These are phyloP conservation scores for Boulengeromyrus knoepffleri DNA, from an alignment of 2,113 vertebrate genomes.

Conservation along the genomic window DNA sequence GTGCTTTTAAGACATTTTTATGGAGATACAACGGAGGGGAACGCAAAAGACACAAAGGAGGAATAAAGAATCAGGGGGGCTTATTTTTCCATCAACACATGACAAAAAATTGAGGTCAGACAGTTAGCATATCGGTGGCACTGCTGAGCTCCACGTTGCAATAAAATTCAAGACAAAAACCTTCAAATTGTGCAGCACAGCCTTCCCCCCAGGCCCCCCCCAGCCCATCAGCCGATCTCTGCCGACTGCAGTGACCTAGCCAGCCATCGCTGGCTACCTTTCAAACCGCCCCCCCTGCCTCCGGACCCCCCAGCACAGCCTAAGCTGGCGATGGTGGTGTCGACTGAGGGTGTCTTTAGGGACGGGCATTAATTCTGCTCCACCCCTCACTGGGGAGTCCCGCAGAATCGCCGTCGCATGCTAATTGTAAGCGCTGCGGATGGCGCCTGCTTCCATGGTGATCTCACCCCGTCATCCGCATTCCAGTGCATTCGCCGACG, in stretches of 20 bases:
- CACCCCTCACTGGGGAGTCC: background rate
- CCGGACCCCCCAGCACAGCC: background rate
- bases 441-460: background rate
- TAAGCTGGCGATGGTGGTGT: background rate
- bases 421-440: background rate
- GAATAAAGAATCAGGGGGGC: background rate
- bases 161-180: background rate
- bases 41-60: background rate
- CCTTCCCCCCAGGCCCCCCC: background rate
- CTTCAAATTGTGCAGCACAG: constrained; percentile 25
- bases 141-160: constrained; percentile 27
- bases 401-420: background rate
- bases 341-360: background rate
- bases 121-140: constrained; percentile 50
- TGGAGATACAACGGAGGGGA: background rate
- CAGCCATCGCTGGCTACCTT: background rate
- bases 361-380: background rate
- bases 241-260: background rate
- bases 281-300: background rate
- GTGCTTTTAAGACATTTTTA: background rate
- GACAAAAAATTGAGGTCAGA: constrained; percentile 47
- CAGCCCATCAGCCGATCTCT: background rate
- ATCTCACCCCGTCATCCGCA: background rate
- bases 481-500: background rate
- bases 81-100: constrained; percentile 32